Conservation (phyloP, 2,888 invertebrate genomes). For the Scaptomyza caliginosa region DNA sequence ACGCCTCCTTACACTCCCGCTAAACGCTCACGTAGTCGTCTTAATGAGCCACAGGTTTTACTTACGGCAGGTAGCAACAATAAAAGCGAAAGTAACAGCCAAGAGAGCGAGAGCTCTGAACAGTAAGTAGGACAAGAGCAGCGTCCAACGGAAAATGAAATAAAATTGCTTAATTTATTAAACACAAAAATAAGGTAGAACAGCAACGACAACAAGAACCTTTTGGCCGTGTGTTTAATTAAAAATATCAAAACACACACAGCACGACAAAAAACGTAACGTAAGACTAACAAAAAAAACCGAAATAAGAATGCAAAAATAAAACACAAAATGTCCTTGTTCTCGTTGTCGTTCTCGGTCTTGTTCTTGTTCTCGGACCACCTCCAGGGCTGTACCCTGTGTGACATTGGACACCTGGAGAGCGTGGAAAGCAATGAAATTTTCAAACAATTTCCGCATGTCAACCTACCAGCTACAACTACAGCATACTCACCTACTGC, state of each 20-base stretch:
- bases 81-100: slow-evolving; percentile 10
- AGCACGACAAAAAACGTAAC: slow-evolving; percentile 3
- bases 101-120: neutral
- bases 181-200: slow-evolving; percentile 47
- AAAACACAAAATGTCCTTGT: slow-evolving; percentile 4
- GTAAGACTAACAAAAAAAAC: no score
- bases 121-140: neutral
- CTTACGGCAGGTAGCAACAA: slow-evolving; percentile 42
- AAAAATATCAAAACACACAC: slow-evolving; percentile 42
- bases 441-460: slow-evolving; percentile 56
- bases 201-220: slow-evolving; percentile 12
- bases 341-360: no score
- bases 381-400: slow-evolving; percentile 3
- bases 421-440: slow-evolving; percentile 48
- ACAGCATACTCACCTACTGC: slow-evolving; percentile 7
- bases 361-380: neutral
- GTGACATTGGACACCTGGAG: slow-evolving; percentile 39
- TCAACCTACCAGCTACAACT: slow-evolving; percentile 16
- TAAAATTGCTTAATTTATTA: slow-evolving; percentile 69
- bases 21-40: slow-evolving; percentile 60
- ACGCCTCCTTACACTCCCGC: slow-evolving; percentile 7
- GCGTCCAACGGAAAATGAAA: slow-evolving; percentile 47
- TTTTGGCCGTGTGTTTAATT: slow-evolving; percentile 52
- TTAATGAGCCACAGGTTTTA: slow-evolving; percentile 64
- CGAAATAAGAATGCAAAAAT: neutral